Evolutionary conservation across 2,113 vertebrate genomes (phyloP).

Genomic region (Numida meleagris): DNA sequence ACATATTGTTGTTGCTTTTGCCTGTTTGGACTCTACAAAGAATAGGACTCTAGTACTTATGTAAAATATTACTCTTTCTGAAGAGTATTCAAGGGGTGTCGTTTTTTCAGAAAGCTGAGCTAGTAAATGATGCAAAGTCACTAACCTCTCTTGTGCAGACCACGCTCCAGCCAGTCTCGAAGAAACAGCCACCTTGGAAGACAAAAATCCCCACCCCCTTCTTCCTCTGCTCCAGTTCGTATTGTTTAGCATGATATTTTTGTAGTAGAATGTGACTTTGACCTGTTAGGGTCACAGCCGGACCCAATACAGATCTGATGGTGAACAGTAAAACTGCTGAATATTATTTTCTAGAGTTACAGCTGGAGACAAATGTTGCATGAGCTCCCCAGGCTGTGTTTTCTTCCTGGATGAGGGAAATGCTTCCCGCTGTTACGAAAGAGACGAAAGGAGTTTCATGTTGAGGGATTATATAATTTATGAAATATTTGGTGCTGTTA

Average conservation of each 20-base stretch:
- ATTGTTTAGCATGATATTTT: not conserved
- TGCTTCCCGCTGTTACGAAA: not conserved
- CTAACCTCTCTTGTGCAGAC: not conserved
- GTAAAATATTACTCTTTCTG: not conserved
- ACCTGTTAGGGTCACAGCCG: not conserved
- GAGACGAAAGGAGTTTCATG: not conserved
- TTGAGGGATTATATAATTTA: not conserved
- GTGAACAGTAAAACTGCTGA: not conserved
- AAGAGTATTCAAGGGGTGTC: not conserved
- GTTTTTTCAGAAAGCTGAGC: not conserved
- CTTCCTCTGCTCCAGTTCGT: not conserved
- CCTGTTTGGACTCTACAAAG: not conserved
- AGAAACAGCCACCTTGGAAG: not conserved
- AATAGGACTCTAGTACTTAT: not conserved
- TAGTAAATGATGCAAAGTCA: not conserved
- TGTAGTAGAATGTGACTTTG: not conserved
- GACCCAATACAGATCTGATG: not conserved
- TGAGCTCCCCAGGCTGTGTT: not conserved
- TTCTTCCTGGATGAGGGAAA: not conserved
- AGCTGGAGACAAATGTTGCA: not conserved
- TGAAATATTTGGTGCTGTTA: not conserved
- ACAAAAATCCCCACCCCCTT: not conserved
- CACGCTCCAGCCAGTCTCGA: not conserved
- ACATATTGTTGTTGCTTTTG: not conserved
- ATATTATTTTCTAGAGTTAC: not conserved